Percentiles rank a stretch among this genome's conserved stretches.
Conservation (phyloP, 2,888 invertebrate genomes). For the Tenthredo mesomela region DNA sequence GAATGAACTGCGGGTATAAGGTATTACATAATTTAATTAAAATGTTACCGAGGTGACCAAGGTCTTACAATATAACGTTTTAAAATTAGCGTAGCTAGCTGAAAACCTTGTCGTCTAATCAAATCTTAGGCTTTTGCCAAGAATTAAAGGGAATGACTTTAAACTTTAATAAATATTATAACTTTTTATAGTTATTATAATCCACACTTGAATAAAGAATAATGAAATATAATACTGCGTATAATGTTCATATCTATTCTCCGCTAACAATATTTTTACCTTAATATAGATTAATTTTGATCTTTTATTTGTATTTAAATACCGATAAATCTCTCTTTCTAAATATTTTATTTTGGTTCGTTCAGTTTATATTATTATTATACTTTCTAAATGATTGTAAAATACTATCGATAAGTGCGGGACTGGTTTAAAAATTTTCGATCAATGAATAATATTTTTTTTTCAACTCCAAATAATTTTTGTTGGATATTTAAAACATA, state of each 20-base stretch:
- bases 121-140: neutral
- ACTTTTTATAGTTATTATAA: neutral
- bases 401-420: neutral
- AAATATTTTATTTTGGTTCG: slow-evolving; percentile 1
- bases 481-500: neutral
- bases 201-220: slow-evolving; percentile 33
- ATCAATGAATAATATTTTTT: neutral
- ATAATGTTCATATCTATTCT: slow-evolving; percentile 24
- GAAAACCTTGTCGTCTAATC: neutral
- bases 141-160: slow-evolving; percentile 26
- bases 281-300: slow-evolving; percentile 8
- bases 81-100: neutral
- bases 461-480: slow-evolving; percentile 13
- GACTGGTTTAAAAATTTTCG: neutral
- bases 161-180: slow-evolving; percentile 9
- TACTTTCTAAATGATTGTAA: slow-evolving; percentile 22
- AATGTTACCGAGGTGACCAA: neutral
- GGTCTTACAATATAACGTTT: neutral
- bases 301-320: neutral
- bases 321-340: neutral
- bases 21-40: neutral
- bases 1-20: neutral
- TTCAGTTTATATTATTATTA: neutral
- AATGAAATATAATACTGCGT: slow-evolving; percentile 1
- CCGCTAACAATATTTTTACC: neutral